These are phyloP conservation scores for Chiridota heheva DNA, from an alignment of 35 echinoderm and acorn worm species.

Conservation along the genomic window DNA sequence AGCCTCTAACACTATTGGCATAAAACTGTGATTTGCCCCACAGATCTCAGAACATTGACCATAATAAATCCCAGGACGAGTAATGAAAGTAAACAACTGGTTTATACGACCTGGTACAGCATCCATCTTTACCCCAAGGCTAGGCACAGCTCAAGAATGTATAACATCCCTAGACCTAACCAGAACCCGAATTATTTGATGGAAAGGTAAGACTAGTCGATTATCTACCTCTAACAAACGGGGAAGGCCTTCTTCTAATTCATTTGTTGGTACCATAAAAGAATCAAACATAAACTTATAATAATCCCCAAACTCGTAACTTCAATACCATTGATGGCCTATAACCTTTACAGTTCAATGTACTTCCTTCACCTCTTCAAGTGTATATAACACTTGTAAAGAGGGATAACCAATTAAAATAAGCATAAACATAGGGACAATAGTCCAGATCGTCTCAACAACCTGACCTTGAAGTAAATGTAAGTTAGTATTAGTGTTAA, in stretches of 20 bases:
- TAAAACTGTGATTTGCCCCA: constrained; percentile 80
- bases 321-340: constrained; percentile 91
- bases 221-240: constrained; percentile 82
- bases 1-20: constrained; percentile 83
- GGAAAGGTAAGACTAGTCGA: constrained; percentile 33
- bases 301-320: constrained; percentile 73
- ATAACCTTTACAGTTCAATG: constrained; percentile 72
- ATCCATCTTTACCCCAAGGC: constrained; percentile 84
- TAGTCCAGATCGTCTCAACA: constrained; percentile 64
- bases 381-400: constrained; percentile 63
- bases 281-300: constrained; percentile 66
- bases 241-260: constrained; percentile 21
- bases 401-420: constrained; percentile 72
- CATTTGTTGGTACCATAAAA: constrained; percentile 59
- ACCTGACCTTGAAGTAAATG: constrained; percentile 61
- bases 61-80: constrained; percentile 67
- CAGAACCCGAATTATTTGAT: constrained; percentile 61
- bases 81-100: constrained; percentile 39
- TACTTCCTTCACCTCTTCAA: constrained; percentile 70
- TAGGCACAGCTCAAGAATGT: constrained; percentile 70
- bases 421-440: constrained; percentile 53
- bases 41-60: constrained; percentile 88
- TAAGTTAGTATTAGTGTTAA: constrained; percentile 28
- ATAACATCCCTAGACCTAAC: constrained; percentile 63
- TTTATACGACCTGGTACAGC: constrained; percentile 68